phyloP scores from a whole-genome alignment of 2,797 vertebrate genomes.

The Ataeniobius toweri region DNA sequence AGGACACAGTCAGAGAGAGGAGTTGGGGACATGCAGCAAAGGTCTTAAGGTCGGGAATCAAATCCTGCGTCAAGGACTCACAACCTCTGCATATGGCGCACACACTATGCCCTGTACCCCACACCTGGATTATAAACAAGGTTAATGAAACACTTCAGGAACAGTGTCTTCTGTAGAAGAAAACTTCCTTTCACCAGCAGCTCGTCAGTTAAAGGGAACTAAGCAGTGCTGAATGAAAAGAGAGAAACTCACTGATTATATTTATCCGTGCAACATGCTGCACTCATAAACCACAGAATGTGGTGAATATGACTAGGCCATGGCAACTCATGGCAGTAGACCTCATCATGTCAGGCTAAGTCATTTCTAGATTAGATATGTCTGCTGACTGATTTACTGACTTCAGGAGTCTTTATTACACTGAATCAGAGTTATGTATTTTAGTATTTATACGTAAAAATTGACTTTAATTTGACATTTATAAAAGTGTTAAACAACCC shows the following conservation, averaged over 20 bases:
- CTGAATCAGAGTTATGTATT: neutral
- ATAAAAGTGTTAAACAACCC: neutral
- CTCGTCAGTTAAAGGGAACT: neutral
- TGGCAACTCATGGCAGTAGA: neutral
- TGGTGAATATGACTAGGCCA: neutral
- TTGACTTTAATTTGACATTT: neutral
- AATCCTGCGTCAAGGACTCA: too few relatives aligned
- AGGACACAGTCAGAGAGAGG: too few relatives aligned
- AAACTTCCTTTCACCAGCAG: neutral
- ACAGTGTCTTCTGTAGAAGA: neutral
- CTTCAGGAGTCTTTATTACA: neutral
- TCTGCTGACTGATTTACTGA: neutral
- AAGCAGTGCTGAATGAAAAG: neutral
- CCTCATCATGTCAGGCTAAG: neutral
- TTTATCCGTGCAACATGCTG: neutral
- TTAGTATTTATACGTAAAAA: neutral
- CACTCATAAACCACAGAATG: neutral
- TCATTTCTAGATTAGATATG: neutral
- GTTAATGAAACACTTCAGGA: neutral
- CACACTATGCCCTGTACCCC: too few relatives aligned
- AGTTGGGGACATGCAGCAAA: too few relatives aligned
- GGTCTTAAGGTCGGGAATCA: too few relatives aligned
- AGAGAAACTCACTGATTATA: neutral
- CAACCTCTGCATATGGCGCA: too few relatives aligned
- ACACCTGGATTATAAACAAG: too few relatives aligned